phyloP scores from a whole-genome alignment of 2,888 invertebrate genomes.

The Drosophila atripex region DNA sequence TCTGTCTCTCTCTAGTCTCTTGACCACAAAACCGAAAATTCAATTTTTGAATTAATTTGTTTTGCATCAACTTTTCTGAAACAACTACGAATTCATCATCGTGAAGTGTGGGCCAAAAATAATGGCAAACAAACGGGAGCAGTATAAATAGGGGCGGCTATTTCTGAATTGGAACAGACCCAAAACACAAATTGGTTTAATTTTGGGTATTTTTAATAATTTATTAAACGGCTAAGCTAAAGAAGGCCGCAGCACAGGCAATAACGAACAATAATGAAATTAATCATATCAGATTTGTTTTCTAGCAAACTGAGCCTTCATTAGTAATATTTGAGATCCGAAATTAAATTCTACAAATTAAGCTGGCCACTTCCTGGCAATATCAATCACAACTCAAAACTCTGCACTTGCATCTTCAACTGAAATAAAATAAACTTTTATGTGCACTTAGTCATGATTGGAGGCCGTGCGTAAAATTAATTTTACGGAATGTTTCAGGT shows the following conservation, averaged over 20 bases:
- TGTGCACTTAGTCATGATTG: slow-evolving; percentile 32
- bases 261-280: slow-evolving; percentile 11
- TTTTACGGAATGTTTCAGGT: slow-evolving; percentile 34
- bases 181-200: slow-evolving; percentile 15
- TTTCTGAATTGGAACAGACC: slow-evolving; percentile 47
- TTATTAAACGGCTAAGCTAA: slow-evolving; percentile 5
- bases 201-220: slow-evolving; percentile 25
- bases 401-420: slow-evolving; percentile 9
- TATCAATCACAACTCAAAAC: background rate
- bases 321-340: background rate
- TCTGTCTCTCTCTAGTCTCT: background rate
- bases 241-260: background rate
- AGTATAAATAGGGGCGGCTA: slow-evolving; percentile 66
- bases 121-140: slow-evolving; percentile 38
- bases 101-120: slow-evolving; percentile 28
- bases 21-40: slow-evolving; percentile 36
- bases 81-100: slow-evolving; percentile 29
- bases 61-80: slow-evolving; percentile 51
- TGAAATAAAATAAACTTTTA: slow-evolving; percentile 20
- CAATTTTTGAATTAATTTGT: slow-evolving; percentile 52
- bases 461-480: slow-evolving; percentile 53
- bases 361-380: slow-evolving; percentile 1
- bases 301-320: slow-evolving; percentile 5
- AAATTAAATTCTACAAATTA: background rate
- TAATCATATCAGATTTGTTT: slow-evolving; percentile 4